phyloP scores from a whole-genome alignment of 2,888 invertebrate species.

The Deilephila porcellus region DNA sequence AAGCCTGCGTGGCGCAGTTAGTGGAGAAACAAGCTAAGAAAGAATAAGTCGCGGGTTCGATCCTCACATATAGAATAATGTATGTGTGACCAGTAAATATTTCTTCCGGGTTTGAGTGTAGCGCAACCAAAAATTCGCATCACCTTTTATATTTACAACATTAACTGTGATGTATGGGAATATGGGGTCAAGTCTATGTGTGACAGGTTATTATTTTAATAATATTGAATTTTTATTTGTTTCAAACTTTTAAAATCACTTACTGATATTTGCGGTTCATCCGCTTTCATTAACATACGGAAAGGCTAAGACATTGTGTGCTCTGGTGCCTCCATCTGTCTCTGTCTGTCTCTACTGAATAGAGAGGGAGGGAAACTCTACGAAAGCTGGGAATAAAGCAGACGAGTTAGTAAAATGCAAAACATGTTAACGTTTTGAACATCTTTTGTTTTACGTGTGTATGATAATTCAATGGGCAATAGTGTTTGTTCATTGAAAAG shows the following conservation, averaged over 20 bases:
- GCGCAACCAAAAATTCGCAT: too few species aligned
- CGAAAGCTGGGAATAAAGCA: background rate
- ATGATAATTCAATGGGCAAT: background rate
- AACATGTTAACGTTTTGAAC: conserved; percentile 16
- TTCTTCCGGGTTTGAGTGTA: too few species aligned
- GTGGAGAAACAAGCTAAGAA: too few species aligned
- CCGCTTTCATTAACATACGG: background rate
- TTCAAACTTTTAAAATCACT: background rate
- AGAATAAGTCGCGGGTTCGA: too few species aligned
- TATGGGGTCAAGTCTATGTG: too few species aligned
- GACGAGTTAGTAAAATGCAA: conserved; percentile 4
- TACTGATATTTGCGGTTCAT: background rate
- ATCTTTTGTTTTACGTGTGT: conserved; percentile 1
- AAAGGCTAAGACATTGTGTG: background rate
- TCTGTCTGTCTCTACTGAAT: background rate
- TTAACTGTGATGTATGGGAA: too few species aligned
- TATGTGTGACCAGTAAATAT: too few species aligned
- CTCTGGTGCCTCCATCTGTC: background rate
- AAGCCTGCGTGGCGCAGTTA: too few species aligned
- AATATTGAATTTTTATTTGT: too few species aligned
- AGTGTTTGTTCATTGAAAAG: background rate
- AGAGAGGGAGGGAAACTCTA: conserved; percentile 7
- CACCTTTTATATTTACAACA: too few species aligned
- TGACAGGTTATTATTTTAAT: too few species aligned
- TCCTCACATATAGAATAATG: too few species aligned